phyloP scores from a whole-genome alignment of 2,888 invertebrate species.

The Lobophora halterata region DNA sequence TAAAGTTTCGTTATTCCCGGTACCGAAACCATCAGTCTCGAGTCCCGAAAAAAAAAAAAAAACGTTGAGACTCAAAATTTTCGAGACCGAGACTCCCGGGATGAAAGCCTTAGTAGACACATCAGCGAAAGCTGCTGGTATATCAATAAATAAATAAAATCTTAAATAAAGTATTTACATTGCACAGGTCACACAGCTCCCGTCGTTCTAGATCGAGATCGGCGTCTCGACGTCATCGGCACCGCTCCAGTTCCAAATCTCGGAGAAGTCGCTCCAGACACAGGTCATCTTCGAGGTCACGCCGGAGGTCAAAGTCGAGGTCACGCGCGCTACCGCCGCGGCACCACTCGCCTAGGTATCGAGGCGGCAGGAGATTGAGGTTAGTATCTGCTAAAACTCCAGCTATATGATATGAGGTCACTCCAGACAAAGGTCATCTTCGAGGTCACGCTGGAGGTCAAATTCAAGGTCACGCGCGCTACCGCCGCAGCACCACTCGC shows the following conservation, averaged over 20 bases:
- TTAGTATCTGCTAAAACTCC: no score
- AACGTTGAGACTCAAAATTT: no score
- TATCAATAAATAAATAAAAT: no score
- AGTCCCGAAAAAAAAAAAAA: no score
- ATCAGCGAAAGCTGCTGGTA: no score
- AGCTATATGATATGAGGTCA: no score
- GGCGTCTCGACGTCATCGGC: conserved; percentile 10
- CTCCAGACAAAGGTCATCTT: conserved; percentile 50
- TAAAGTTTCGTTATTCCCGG: no score
- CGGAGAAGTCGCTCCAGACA: conserved; percentile 44
- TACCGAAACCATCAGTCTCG: no score
- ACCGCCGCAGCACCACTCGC: conserved; percentile 54
- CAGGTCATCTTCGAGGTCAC: conserved; percentile 49
- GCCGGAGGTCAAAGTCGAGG: conserved; percentile 48
- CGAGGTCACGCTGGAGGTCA: conserved; percentile 49
- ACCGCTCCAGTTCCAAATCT: conserved; percentile 43
- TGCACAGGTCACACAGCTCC: conserved; percentile 51
- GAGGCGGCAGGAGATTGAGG: conserved; percentile 60
- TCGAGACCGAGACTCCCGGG: no score
- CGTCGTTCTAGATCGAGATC: conserved; percentile 23
- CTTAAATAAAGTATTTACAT: no score
- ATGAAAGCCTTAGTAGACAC: no score
- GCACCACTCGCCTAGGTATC: conserved; percentile 57
- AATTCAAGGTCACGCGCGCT: conserved; percentile 47
- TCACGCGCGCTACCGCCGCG: conserved; percentile 48